These are phyloP conservation scores for Mimas tiliae DNA, from an alignment of 2,888 invertebrate genomes.

Conservation along the genomic window DNA sequence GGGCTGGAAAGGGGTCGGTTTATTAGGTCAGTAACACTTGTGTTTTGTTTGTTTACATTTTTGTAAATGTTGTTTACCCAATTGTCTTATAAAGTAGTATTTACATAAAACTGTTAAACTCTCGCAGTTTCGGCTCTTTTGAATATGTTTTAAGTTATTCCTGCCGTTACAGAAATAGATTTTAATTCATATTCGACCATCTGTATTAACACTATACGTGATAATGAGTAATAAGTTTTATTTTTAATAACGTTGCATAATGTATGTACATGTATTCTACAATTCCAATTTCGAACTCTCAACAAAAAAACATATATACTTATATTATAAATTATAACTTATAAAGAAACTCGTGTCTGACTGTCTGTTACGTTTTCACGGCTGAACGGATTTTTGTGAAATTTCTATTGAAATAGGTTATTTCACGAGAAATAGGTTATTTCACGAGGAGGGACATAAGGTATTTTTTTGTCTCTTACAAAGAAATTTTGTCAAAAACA, in stretches of 20 bases:
- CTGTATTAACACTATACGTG: no score
- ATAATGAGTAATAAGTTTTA: not conserved
- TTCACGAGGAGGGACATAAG: no score
- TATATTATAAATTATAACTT: no score
- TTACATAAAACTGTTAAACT: not conserved
- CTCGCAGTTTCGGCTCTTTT: not conserved
- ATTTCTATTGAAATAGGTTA: no score
- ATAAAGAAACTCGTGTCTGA: no score
- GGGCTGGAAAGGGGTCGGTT: constrained; percentile 79
- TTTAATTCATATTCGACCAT: no score
- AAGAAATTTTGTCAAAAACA: no score
- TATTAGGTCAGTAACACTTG: constrained; percentile 83
- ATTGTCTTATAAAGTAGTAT: not conserved
- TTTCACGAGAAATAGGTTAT: no score
- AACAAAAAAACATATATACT: no score
- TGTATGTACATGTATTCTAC: constrained; percentile 10
- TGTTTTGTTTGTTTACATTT: constrained; percentile 74
- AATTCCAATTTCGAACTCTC: not conserved
- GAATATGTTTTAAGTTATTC: not conserved
- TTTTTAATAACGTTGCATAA: constrained; percentile 9
- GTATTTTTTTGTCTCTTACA: no score
- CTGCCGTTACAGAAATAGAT: not conserved
- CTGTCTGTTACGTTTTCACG: no score
- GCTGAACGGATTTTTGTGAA: no score
- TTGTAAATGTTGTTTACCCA: constrained; percentile 34